Evolutionary conservation across 2,113 vertebrate genomes (phyloP).

Genomic region (Catharus fuscescens): DNA sequence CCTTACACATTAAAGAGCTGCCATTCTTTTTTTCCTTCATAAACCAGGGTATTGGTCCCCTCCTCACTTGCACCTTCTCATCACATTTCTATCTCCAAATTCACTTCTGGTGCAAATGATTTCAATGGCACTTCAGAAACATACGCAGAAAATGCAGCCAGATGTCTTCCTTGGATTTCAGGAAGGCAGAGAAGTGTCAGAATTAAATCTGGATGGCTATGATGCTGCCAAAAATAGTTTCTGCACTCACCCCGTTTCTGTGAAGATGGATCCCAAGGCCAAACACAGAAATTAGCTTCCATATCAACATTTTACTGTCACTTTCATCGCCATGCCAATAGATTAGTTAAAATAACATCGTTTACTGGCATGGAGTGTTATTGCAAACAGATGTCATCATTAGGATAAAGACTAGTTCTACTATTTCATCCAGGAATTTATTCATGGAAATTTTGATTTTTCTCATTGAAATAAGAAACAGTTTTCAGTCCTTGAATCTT

Average conservation of each 20-base stretch:
- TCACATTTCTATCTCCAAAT: not conserved
- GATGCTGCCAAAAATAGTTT: conserved; percentile 53
- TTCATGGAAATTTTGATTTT: conserved; percentile 34
- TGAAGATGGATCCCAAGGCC: conserved; percentile 40
- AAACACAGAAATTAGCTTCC: conserved; percentile 64
- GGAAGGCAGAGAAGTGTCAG: conserved; percentile 43
- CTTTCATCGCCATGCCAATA: conserved; percentile 54
- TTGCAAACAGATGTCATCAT: conserved; percentile 58
- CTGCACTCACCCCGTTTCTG: not conserved
- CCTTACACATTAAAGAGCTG: not conserved
- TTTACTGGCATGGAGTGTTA: conserved; percentile 51
- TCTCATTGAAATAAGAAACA: not conserved
- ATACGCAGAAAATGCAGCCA: not conserved
- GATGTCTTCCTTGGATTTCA: conserved; percentile 38
- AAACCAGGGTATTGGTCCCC: not conserved
- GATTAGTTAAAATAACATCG: conserved; percentile 59
- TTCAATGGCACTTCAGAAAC: not conserved
- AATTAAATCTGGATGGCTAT: conserved; percentile 20
- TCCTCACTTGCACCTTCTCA: not conserved
- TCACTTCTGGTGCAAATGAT: not conserved
- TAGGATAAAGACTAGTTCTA: conserved; percentile 14
- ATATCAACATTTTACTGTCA: conserved; percentile 60
- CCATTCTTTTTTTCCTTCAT: not conserved
- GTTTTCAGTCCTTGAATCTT: not conserved
- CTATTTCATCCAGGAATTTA: conserved; percentile 1